Base-by-base conservation (phyloP, 2,888 invertebrate genomes). In the Lapara coniferarum region DNA sequence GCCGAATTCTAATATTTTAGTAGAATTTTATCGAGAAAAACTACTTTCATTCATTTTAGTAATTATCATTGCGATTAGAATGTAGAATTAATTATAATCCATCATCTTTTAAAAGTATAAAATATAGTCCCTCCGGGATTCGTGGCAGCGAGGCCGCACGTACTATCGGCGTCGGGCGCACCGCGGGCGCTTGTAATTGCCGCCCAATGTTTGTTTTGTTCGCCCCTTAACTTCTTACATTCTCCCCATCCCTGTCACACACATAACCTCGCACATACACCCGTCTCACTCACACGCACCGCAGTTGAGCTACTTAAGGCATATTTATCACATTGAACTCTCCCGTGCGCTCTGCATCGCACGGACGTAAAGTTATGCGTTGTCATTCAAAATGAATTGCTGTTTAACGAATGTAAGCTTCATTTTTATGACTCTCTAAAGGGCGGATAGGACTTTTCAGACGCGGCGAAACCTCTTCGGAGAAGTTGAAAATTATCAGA, bases 291-390 rank as follows among this genome's bases (percentile, higher is more conserved):
- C 74, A 14, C 76, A 70, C 82, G 52, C 80, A 72, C 76, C 75
- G 79, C 78, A 79, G 75, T 81, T 77, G 73, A 75, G 83, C 88
- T 88, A 88, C 87, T 89, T 86, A 86, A 82, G 78, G 72, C 84
- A 85, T 86, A 88, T 89, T 87, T 89, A 89, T 89, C 86, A 85
- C 86, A 76, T 83, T 84, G 84, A 81, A 80, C 77, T 84, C 81
- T 84, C 79, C 78, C 77, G 59, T 44, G 52, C 63, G 10, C 44
- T 63, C 44, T 44, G 19, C 63, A 77, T 75, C 73, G 71, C 77
- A 79, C 77, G 70, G 76, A 74, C 75, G 75, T 71, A 73, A 76
- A 74, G 69, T 75, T 78, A 77, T 71, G 75, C 70, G 73, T 68
- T 37, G 44, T 53, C 59, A 52, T 63, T 14, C 10, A 7, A 69